Evolutionary conservation across 1,140 invertebrate species (phyloP).

Genomic region (Leptestheria dahalacensis): DNA sequence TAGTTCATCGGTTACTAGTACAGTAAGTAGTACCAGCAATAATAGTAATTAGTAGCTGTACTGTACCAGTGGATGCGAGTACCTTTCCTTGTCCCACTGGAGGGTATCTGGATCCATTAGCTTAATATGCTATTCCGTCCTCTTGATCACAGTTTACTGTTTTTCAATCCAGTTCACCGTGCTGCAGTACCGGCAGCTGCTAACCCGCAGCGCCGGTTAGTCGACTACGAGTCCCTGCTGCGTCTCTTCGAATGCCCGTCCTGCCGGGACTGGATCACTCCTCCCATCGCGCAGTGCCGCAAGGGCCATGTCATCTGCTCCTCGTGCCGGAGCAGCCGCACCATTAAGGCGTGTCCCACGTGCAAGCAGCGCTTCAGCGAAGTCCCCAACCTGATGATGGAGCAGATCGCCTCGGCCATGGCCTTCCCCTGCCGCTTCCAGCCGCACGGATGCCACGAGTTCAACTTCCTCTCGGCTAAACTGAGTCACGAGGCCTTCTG

Average conservation of each 20-base stretch:
- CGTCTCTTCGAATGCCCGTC: conserved; percentile 20
- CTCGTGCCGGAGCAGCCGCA: conserved; percentile 15
- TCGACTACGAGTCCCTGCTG: conserved; percentile 20
- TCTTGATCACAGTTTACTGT: no score
- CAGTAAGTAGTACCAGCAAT: no score
- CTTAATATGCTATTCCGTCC: no score
- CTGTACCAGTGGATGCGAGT: no score
- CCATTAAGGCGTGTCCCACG: conserved; percentile 17
- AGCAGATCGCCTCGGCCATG: conserved; percentile 17
- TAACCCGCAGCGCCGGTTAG: conserved; percentile 6
- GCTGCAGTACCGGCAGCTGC: background rate
- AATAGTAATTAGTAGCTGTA: no score
- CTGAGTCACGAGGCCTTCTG: conserved; percentile 10
- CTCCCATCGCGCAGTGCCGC: conserved; percentile 21
- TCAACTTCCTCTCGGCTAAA: background rate
- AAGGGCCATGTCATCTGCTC: conserved; percentile 20
- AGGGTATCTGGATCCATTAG: no score
- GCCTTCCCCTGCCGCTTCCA: conserved; percentile 14
- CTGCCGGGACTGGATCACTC: conserved; percentile 18
- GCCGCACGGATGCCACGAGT: conserved; percentile 5
- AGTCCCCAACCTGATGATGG: conserved; percentile 21
- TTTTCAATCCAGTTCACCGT: background rate
- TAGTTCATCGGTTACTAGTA: no score
- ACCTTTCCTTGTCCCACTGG: no score
- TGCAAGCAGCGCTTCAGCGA: conserved; percentile 21